Conservation (phyloP, 2,888 invertebrate species). For the Pyrocoelia pectoralis region DNA sequence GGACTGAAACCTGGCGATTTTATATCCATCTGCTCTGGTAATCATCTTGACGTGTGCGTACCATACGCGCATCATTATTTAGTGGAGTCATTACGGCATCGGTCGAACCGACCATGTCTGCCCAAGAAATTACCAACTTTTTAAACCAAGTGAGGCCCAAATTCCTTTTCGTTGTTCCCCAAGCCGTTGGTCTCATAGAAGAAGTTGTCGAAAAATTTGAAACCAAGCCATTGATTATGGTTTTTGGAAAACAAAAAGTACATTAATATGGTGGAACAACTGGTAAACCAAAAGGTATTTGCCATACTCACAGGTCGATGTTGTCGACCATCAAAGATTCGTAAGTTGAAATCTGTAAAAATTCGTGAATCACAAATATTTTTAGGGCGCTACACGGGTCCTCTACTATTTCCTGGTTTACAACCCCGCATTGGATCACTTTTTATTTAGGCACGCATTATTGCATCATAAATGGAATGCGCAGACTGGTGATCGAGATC, state of each 20-base stretch:
- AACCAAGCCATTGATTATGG: too few relatives aligned
- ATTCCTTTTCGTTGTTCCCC: constrained; percentile 11
- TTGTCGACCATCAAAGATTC: neutral
- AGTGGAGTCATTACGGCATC: constrained; percentile 5
- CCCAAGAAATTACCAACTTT: constrained; percentile 4
- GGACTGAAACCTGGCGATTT: constrained; percentile 60
- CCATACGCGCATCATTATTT: constrained; percentile 16
- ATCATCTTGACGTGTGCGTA: constrained; percentile 14
- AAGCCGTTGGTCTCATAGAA: neutral
- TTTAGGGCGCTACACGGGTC: neutral
- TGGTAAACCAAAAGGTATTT: constrained; percentile 59
- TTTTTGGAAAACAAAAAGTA: constrained; percentile 27
- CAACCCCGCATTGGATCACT: neutral
- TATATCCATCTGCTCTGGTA: constrained; percentile 28
- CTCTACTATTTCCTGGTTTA: neutral
- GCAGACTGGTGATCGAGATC: constrained; percentile 7
- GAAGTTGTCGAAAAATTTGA: neutral
- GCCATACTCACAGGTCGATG: neutral
- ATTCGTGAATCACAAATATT: too few relatives aligned
- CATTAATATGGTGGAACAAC: neutral
- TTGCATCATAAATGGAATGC: neutral
- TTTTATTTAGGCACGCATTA: neutral
- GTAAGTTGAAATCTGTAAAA: neutral
- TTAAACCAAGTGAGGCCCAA: constrained; percentile 37
- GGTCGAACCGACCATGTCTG: constrained; percentile 17